Evolutionary conservation across 2,888 invertebrate genomes (phyloP).

Genomic region (Lamproptera curius): DNA sequence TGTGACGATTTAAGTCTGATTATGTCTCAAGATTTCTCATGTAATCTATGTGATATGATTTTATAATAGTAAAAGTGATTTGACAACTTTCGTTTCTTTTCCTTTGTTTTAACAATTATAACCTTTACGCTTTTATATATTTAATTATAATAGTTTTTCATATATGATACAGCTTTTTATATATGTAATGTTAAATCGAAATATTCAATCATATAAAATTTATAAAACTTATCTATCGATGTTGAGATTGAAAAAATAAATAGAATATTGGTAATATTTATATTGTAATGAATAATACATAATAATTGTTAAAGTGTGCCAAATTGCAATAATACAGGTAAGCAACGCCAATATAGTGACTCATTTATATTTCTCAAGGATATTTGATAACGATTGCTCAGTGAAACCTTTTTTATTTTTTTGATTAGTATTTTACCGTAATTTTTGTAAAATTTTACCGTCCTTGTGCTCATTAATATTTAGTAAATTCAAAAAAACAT

Average conservation of each 20-base stretch:
- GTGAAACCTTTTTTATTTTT: conserved; percentile 18
- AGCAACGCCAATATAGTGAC: conserved; percentile 49
- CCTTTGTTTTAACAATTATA: conserved; percentile 37
- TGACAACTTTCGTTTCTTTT: conserved; percentile 46
- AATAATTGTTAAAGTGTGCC: conserved; percentile 43
- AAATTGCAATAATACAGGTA: conserved; percentile 66
- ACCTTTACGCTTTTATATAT: conserved; percentile 44
- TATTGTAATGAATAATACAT: conserved; percentile 32
- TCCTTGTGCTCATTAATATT: conserved; percentile 3
- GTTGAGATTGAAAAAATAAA: conserved; percentile 42
- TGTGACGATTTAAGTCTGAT: conserved; percentile 49
- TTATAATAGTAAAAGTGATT: conserved; percentile 57
- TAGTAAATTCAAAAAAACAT: too few species aligned
- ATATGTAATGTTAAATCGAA: conserved; percentile 41
- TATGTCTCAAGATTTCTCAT: conserved; percentile 58
- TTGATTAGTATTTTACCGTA: conserved; percentile 5
- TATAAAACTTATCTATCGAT: conserved; percentile 44
- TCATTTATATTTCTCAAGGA: conserved; percentile 31
- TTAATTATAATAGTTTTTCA: conserved; percentile 42
- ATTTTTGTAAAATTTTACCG: conserved; percentile 17
- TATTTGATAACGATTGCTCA: conserved; percentile 14
- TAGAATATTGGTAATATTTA: conserved; percentile 42
- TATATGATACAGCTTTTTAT: conserved; percentile 54
- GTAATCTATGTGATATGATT: conserved; percentile 61
- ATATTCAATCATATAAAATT: conserved; percentile 36